Base-by-base conservation (phyloP, 2,888 invertebrate genomes). In the Sminthurinus aureus region DNA sequence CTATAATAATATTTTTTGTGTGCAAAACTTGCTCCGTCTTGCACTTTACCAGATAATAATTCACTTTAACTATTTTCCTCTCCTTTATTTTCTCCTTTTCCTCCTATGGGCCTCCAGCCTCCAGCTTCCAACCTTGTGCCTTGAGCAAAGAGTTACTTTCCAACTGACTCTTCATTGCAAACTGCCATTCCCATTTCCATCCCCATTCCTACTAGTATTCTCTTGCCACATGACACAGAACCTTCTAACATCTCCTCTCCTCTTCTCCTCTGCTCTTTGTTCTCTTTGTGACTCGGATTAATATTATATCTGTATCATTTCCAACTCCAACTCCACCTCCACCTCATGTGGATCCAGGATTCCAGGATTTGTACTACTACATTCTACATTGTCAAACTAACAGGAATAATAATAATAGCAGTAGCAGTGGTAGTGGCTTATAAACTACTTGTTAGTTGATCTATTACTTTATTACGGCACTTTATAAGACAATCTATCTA, bases 21-120 rank as follows among this genome's bases (percentile, higher is more conserved):
- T 87, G 87, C 87, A 85, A 83, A 85, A 85, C 85, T 88, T 86
- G 86, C 88, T 87, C 86, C 85, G 85, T 85, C 85, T 88, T 86
- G 86, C 88, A 88, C 86, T 86, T 86, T 85, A 73, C 86, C 84
- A 84, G 71, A 83, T 84, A 85, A 87, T 88, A 87, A 88, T 86
- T 88, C 87, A 87, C 84, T 87, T 86, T 79, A 85, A 80, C 82
- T 86, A 85, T 83, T 81, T 85, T 83, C 84, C 38, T 38, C 38
- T 38, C 38, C 38, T 38, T 38, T 38, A 38, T 38, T 38, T 38
- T 38, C 38, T 38, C 1, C 38, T 6, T 4, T 38, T 38, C 6
- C 38, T 38, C 38, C 38, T 38, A 38, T 82, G 58, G 9, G 58
- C 9, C 18, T 58, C 76, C 3, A 38, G 38, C 38, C 38, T 38